Base-by-base conservation (phyloP, 1,140 invertebrate genomes). In the Drosophila subobscura region DNA sequence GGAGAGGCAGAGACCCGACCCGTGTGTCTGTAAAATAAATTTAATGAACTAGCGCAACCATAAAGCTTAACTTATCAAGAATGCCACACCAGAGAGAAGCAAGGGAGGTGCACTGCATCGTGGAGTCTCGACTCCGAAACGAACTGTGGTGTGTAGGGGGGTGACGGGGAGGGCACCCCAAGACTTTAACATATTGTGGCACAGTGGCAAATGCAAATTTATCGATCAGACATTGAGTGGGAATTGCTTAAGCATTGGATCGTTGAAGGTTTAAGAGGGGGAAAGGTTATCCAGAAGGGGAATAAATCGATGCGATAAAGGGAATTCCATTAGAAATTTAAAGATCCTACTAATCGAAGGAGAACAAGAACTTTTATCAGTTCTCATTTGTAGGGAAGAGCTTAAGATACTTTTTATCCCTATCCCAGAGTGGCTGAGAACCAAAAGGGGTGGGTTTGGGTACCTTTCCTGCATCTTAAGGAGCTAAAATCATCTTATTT, bases 21-120 rank as follows among this genome's bases (percentile, higher is more conserved):
- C 72, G 77, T 50, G 60, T 79, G 81, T 85, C 81, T 86, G 83
- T 71, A 58, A 85, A 85, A 79, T 77, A 75, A 85, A 88, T 85
- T 86, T 85, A 85, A 85, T 85, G 81, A 85, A 88, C 81, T 86
- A 80, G 77, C 77, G 81, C 81, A 85, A 63, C 83, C 83, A 86
- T 88, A 85, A 86, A 85, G 83, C 68, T 79, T 76, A 85, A 81
- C 73, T 77, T 85, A 86, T 78, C 80, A 79, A 72, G 67, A 79
- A 74, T 66, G 59, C 70, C 47, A 66, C 22, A 42, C 33, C 33
- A 37, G 33, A 10, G 33, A 12, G 33, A 37, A 12, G 33, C 10
- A 4, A 37, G 33, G 10, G 33, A 12, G 33, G 33, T 37, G 33
- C 33, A 37, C 47, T 27, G 55, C 53, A 58, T 51, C 37, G 52